Percentiles rank a stretch among this genome's conserved stretches.
Evolutionary conservation across 2,797 vertebrate genomes (phyloP).

Genomic region (Pagetopsis macropterus): DNA sequence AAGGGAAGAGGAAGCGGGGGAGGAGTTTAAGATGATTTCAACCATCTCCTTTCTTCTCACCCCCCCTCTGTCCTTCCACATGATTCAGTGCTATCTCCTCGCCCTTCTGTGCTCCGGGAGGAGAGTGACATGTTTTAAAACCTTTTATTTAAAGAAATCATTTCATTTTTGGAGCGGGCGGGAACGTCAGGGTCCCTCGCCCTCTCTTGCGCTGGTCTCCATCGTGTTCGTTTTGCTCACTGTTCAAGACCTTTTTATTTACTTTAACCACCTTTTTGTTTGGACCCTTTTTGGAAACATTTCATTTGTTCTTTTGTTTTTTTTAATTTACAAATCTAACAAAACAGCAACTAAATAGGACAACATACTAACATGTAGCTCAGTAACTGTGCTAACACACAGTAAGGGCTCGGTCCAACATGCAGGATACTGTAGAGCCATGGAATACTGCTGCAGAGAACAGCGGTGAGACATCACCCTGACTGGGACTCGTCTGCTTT

Average conservation of each 20-base stretch:
- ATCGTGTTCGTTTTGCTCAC: slow-evolving; percentile 81
- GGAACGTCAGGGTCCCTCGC: slow-evolving; percentile 66
- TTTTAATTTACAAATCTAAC: slow-evolving; percentile 70
- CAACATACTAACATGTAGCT: slow-evolving; percentile 73
- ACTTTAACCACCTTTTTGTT: slow-evolving; percentile 46
- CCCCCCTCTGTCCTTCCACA: background rate
- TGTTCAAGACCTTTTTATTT: slow-evolving; percentile 70
- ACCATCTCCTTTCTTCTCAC: background rate
- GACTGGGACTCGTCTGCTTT: slow-evolving; percentile 6
- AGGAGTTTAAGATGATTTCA: background rate
- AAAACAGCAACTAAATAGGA: slow-evolving; percentile 68
- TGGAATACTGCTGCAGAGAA: slow-evolving; percentile 7
- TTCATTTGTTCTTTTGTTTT: slow-evolving; percentile 46
- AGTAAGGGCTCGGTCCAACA: slow-evolving; percentile 42
- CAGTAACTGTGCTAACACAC: slow-evolving; percentile 76
- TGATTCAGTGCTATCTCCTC: slow-evolving; percentile 7
- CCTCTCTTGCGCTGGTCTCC: slow-evolving; percentile 82
- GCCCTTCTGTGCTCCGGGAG: slow-evolving; percentile 42
- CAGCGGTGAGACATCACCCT: slow-evolving; percentile 32
- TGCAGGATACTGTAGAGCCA: slow-evolving; percentile 31
- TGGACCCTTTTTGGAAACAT: slow-evolving; percentile 38
- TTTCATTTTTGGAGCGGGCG: slow-evolving; percentile 72
- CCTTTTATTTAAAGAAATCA: slow-evolving; percentile 36
- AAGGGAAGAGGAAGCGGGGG: slow-evolving; percentile 12
- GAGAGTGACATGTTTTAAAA: slow-evolving; percentile 52